Evolutionary conservation across 2,888 invertebrate genomes (phyloP).

Genomic region (Zaprionus bogoriensis): DNA sequence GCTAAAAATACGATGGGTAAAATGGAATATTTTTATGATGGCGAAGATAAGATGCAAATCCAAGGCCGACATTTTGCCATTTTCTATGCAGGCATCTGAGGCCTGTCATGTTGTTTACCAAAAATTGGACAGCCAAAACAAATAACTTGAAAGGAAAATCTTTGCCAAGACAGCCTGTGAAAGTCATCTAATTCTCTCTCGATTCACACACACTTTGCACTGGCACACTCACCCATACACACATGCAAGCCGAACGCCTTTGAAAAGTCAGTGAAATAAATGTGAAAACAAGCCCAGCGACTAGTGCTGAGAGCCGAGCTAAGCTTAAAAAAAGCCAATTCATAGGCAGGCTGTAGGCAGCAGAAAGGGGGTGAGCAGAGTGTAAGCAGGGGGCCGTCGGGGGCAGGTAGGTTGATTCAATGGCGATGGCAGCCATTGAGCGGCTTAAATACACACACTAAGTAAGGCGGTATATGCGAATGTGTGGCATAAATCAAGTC

Average conservation of each 20-base stretch:
- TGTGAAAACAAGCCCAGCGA: constrained; percentile 48
- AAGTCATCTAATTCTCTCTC: constrained; percentile 63
- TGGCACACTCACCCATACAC: constrained; percentile 21
- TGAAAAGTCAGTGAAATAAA: constrained; percentile 62
- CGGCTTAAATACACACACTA: constrained; percentile 60
- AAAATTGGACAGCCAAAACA: constrained; percentile 60
- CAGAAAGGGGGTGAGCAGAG: not conserved
- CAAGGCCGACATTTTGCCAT: constrained; percentile 39
- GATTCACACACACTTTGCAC: constrained; percentile 57
- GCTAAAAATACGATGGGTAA: constrained; percentile 39
- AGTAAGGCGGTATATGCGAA: constrained; percentile 41
- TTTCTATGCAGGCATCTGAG: constrained; percentile 21
- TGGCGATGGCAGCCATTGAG: constrained; percentile 66
- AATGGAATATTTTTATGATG: constrained; percentile 2
- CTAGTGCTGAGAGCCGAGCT: constrained; percentile 31
- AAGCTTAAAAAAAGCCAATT: constrained; percentile 67
- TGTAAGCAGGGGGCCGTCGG: not conserved
- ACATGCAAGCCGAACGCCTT: constrained; percentile 35
- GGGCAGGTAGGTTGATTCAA: constrained; percentile 55
- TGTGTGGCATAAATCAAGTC: constrained; percentile 69
- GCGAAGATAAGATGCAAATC: constrained; percentile 2
- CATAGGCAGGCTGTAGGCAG: constrained; percentile 41
- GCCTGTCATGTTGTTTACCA: constrained; percentile 55
- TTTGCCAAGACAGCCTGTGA: constrained; percentile 35
- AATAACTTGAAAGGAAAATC: constrained; percentile 60